These are phyloP conservation scores for Orchestia grillus DNA, from an alignment of 1,140 invertebrate species.

Conservation along the genomic window DNA sequence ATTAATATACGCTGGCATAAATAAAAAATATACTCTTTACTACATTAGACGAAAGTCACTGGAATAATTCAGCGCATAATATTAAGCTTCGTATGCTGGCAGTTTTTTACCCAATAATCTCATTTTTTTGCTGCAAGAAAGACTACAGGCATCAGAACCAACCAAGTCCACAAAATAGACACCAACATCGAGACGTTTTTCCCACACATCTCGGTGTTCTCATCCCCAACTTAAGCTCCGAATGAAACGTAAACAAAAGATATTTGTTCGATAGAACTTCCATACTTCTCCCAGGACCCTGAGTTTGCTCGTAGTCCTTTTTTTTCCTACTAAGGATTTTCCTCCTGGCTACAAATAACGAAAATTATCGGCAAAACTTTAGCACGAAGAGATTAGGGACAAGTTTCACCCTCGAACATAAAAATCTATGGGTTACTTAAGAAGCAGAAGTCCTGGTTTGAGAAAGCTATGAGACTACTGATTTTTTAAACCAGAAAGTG, in stretches of 20 bases:
- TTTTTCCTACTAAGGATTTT: neutral
- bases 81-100: too few species aligned
- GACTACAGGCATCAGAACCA: neutral
- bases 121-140: neutral
- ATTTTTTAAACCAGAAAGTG: neutral
- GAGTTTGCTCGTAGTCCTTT: neutral
- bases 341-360: neutral
- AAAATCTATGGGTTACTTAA: neutral
- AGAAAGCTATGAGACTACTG: neutral
- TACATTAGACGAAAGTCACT: too few species aligned
- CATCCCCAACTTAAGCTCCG: neutral
- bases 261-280: neutral
- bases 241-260: neutral
- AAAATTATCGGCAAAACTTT: neutral
- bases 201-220: neutral
- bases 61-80: too few species aligned
- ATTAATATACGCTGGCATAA: too few species aligned
- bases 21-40: too few species aligned
- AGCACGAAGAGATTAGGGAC: neutral
- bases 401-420: neutral
- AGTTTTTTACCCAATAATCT: too few species aligned
- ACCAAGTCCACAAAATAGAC: neutral
- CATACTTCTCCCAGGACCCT: neutral
- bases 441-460: neutral
- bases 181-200: neutral